Evolutionary conservation across 2,797 vertebrate genomes (phyloP), one percentile per base, ranked within the genome.

Genomic region (Craterocephalus amniculus): DNA sequence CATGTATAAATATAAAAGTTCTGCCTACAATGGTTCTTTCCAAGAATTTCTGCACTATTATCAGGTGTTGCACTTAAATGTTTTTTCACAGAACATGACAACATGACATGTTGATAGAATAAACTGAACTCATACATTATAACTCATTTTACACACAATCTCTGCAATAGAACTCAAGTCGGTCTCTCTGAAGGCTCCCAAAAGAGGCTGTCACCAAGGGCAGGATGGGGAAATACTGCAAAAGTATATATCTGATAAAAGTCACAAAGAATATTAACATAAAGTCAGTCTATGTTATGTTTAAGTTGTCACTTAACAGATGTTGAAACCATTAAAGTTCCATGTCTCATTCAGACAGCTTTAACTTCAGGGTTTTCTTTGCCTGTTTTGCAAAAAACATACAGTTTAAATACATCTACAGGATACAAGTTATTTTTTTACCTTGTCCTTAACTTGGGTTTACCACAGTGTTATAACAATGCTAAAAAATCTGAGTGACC

Each of bases 401-500:
- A 36, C 13, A 36, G 35, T 2, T 34, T 34, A 34, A 34, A 48
- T 38, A 6, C 14, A 40, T 48, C 27, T 7, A 10, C n/a, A 31
- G 24, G 13, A 4, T 4, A 34, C 8, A 57, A 34, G 31, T 35
- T 6, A 56, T 35, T 51, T 9, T 3, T 67, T 52, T 31, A 5
- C 43, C 18, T 40, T 32, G 13, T 69, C 32, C 18, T 24, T 4
- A 13, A 24, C 20, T 58, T 16, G n/a, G 4, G 45, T 58, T 54
- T 71, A 32, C 14, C 22, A 65, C 59, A 22, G 35, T 26, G 4
- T 54, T 34, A 52, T 31, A 48, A 16, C 45, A 22, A 26, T 27
- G 57, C 63, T 57, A 58, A 26, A 66, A 65, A 13, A 79, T 66
- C 48, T 34, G 22, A 18, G 32, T 63, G 57, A 72, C 55, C 18